Evolutionary conservation across 2,888 invertebrate genomes (phyloP).

Genomic region (Antheraea assamensis): DNA sequence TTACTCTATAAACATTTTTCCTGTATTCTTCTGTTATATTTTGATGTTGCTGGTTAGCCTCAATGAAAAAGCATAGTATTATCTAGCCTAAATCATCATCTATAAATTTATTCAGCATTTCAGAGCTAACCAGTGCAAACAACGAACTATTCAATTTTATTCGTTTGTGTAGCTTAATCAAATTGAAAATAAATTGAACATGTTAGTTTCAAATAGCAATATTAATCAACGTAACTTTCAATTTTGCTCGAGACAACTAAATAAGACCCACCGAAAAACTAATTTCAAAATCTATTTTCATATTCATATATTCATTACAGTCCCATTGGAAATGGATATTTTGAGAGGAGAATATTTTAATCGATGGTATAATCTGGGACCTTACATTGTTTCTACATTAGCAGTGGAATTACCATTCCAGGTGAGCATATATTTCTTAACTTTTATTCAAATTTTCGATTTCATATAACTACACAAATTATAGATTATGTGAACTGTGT

Average conservation of each 20-base stretch:
- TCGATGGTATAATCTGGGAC: conserved; percentile 95
- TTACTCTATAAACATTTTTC: too few relatives aligned
- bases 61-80: too few relatives aligned
- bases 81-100: too few relatives aligned
- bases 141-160: too few relatives aligned
- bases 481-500: background rate
- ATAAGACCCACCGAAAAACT: too few relatives aligned
- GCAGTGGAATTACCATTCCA: conserved; percentile 95
- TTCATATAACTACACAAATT: background rate
- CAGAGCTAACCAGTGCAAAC: too few relatives aligned
- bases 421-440: conserved; percentile 61
- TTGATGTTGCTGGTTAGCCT: too few relatives aligned
- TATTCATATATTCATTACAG: conserved; percentile 76
- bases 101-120: too few relatives aligned
- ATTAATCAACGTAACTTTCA: background rate
- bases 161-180: too few relatives aligned
- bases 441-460: background rate
- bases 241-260: too few relatives aligned
- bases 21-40: too few relatives aligned
- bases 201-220: background rate
- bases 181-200: background rate
- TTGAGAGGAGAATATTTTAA: conserved; percentile 94
- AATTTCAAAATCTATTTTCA: too few relatives aligned
- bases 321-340: conserved; percentile 95
- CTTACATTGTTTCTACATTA: conserved; percentile 93